Evolutionary conservation across 2,888 invertebrate species (phyloP).

Genomic region (Nephrotoma flavescens): DNA sequence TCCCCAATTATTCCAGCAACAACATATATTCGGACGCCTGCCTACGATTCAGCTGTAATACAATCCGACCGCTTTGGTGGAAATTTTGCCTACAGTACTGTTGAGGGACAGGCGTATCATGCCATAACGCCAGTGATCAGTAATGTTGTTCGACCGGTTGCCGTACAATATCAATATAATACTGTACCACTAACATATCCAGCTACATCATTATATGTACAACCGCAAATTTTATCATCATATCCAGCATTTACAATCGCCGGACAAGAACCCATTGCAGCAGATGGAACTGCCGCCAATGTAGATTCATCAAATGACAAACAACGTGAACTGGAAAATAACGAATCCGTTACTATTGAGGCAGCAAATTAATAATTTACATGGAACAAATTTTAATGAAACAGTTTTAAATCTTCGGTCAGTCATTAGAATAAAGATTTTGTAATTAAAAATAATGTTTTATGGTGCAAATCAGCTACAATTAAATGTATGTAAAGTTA

Average conservation of each 20-base stretch:
- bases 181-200: not conserved
- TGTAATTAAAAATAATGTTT: not conserved
- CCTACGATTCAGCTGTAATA: slow-evolving; percentile 36
- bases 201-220: slow-evolving; percentile 5
- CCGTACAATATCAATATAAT: slow-evolving; percentile 2
- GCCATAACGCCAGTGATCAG: slow-evolving; percentile 30
- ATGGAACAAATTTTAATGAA: not conserved
- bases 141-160: slow-evolving; percentile 9
- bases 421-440: not conserved
- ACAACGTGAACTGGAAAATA: slow-evolving; percentile 16
- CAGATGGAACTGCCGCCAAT: slow-evolving; percentile 8
- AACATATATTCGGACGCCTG: slow-evolving; percentile 27
- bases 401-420: slow-evolving; percentile 39
- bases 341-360: slow-evolving; percentile 21
- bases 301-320: slow-evolving; percentile 9
- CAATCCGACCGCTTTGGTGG: slow-evolving; percentile 36
- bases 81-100: slow-evolving; percentile 39
- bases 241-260: slow-evolving; percentile 8
- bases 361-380: slow-evolving; percentile 14
- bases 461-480: no score
- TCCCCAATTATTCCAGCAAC: slow-evolving; percentile 13
- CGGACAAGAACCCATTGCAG: slow-evolving; percentile 11
- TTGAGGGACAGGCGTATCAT: slow-evolving; percentile 37
- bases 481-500: no score
- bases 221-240: slow-evolving; percentile 9